Evolutionary conservation across 1,140 invertebrate genomes (phyloP).

Genomic region (Thaumatotibia leucotreta): DNA sequence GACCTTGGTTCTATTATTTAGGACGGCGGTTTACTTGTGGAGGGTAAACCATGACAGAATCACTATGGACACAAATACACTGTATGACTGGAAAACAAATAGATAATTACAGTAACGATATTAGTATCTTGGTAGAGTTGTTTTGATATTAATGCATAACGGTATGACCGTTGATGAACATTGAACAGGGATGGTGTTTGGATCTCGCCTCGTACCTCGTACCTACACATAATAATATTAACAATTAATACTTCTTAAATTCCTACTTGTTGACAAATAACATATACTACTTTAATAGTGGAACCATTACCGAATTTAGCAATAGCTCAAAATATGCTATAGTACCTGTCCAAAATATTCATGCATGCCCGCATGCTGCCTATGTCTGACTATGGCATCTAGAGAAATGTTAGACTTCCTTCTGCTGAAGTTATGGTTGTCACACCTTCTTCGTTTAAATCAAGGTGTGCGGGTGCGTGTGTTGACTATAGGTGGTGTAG

Average conservation of each 20-base stretch:
- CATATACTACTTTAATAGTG: too few relatives aligned
- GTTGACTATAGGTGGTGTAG: slow-evolving; percentile 41
- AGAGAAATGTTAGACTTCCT: slow-evolving; percentile 11
- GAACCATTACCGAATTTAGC: too few relatives aligned
- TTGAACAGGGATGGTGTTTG: not conserved
- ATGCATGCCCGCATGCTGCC: not conserved
- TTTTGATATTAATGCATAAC: not conserved
- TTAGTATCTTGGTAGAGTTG: not conserved
- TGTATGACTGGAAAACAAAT: not conserved
- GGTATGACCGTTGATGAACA: not conserved
- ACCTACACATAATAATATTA: too few relatives aligned
- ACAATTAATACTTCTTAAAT: too few relatives aligned
- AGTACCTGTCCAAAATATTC: not conserved
- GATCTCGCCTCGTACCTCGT: not conserved
- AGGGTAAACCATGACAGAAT: not conserved
- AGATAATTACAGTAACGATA: not conserved
- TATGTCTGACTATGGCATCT: slow-evolving; percentile 3
- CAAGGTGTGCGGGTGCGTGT: slow-evolving; percentile 54
- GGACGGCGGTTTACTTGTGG: slow-evolving; percentile 36
- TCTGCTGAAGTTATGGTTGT: slow-evolving; percentile 20
- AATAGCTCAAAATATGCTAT: not conserved
- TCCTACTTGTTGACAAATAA: too few relatives aligned
- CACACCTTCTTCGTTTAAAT: slow-evolving; percentile 52
- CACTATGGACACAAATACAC: not conserved
- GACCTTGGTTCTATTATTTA: slow-evolving; percentile 61